Evolutionary conservation across 2,888 invertebrate genomes (phyloP), one percentile per base, ranked within the genome.

Genomic region (Eilema griseolum): DNA sequence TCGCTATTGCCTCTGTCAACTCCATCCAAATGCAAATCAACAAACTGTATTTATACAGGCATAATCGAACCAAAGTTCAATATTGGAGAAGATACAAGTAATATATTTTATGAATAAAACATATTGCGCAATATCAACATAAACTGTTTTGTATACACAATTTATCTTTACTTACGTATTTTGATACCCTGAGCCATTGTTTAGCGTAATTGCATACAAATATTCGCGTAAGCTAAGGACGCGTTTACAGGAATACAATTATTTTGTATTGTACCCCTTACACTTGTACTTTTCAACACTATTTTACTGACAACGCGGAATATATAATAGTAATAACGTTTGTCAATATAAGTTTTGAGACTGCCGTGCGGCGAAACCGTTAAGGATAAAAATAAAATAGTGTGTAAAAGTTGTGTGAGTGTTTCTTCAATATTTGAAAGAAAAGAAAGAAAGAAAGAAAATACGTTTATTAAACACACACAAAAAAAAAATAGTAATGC

Each of bases 31-130:
- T n/a, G 52, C 52, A 52, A 52, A 52, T n/a, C 52, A n/a, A 52
- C 52, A 52, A 52, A n/a, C 0, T 37, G 33, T 62, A 62, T 62
- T 62, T 62, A 5, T 26, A 26, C 26, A 41, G 41, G 20, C 26
- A 20, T 41, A 41, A 62, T 62, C 26, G 62, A 41, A 23, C 20
- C 62, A 41, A 62, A 26, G 20, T 62, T 62, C 62, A 62, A 62
- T 62, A 62, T 62, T 62, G 37, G 62, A 41, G 62, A 62, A 41
- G 41, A 62, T 20, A 26, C 37, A 62, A 41, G 24, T 41, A 41
- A 62, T 62, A 62, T 62, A 26, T 62, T 41, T 20, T 26, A 41
- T 62, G 41, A 62, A 62, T 62, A 62, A 62, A 62, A 62, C 62
- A 62, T 26, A 24, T 26, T 16, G 24, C 23, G 26, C 20, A 62